Base-by-base conservation (phyloP, 2,888 invertebrate species). In the Silvanus unidentatus region DNA sequence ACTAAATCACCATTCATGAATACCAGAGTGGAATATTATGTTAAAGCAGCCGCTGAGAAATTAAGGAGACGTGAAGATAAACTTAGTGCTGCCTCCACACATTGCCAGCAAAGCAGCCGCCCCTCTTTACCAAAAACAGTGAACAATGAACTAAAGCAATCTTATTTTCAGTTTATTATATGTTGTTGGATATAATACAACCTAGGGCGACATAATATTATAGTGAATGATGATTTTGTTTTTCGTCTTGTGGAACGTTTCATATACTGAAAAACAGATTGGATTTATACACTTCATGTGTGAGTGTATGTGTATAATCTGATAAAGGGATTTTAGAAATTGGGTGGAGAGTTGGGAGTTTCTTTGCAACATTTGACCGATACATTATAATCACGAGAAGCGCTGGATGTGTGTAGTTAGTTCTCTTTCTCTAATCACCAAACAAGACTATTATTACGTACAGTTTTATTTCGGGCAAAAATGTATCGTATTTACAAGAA, bases 1-100 rank as follows among this genome's bases (percentile, higher is more conserved):
- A 41, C 36, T 45, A 45, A 41, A 45, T 45, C 40, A 41, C 41
- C 41, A 37, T 40, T 45, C 41, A 45, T 45, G 45, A 45, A 45
- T 45, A 38, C 45, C 29, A 36, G 37, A 44, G 40, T 41, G 41
- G 41, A 41, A 45, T 40, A 40, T 44, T 45, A 45, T 41, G 45
- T 38, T 45, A 41, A 44, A 41, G 40, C 16, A 41, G 37, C 14
- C 32, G 32, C 13, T 22, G 9, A 45, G 35, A 30, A 45, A 45
- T 45, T 45, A 45, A 45, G 41, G 37, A 22, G 29, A 27, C 15
- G 30, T 11, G 45, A 32, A 38, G 45, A 44, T 44, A 44, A 44
- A 44, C 35, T 38, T 38, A 11, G 9, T 14, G 15, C 16, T 28
- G 13, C 32, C 38, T 32, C 3, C 32, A 32, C 11, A n/a, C 22